Base-by-base conservation (phyloP, 2,888 invertebrate species). In the Encarsia formosa region DNA sequence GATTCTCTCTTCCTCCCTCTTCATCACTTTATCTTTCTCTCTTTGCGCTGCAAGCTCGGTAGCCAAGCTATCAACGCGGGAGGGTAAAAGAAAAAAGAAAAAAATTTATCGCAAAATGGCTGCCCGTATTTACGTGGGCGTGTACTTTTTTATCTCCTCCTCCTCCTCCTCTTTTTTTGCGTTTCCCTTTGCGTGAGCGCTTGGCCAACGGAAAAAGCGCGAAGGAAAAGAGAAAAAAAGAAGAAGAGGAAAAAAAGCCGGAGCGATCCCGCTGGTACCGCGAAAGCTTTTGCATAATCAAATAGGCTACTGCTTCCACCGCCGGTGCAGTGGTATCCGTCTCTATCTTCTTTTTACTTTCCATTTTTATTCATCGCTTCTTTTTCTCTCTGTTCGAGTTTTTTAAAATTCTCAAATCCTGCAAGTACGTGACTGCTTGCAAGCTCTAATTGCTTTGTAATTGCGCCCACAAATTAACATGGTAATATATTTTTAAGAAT, bases 251-350 rank as follows among this genome's bases (percentile, higher is more conserved):
- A 37, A 19, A 38, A 32, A 47, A 23, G 24, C 37, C 19, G 62
- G 66, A 69, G 65, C 69, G 68, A 70, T 65, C 69, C 71, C 69
- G 68, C 70, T 68, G 69, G 70, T 68, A 70, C 38, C 39, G 49
- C 67, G 69, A 70, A 68, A 72, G 73, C 72, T 73, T 73, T 73
- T 72, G 73, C 73, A 73, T 73, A 73, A 72, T 73, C 73, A 73
- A 72, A 72, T 70, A 71, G 71, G 66, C 67, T 67, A 64, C 65
- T 57, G 58, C 57, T 63, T 54, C 50, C 55, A 56, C 60, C 61
- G 51, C 29, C 29, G 29, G 8, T 29, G 29, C 13, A 29, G 20
- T 52, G 47, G 45, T 48, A 9, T 51, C 48, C 35, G 29, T 42
- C 32, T 22, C 42, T 22, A 34, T 49, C 47, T 48, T n/a, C 46